phyloP scores from a whole-genome alignment of 1,140 invertebrate genomes.

The Trachymyrmex cornetzi region DNA sequence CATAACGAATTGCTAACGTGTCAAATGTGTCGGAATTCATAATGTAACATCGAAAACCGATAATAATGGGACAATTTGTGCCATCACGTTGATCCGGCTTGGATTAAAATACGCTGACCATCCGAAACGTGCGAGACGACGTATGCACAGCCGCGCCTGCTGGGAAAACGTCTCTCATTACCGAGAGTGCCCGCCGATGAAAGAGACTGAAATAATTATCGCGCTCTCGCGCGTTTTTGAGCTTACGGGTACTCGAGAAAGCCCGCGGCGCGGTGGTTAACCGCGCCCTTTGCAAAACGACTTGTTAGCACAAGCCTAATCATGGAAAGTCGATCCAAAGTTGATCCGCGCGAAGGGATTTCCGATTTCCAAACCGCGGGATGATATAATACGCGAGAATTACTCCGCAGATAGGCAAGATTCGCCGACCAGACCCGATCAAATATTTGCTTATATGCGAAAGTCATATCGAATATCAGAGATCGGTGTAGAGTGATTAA shows the following conservation, averaged over 20 bases:
- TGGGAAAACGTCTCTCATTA: conserved; percentile 68
- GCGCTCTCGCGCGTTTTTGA: conserved; percentile 37
- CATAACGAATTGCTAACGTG: conserved; percentile 8
- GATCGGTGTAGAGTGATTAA: conserved; percentile 42
- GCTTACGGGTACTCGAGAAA: conserved; percentile 27
- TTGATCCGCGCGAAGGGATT: conserved; percentile 39
- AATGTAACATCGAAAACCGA: conserved; percentile 21
- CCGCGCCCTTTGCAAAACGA: conserved; percentile 8
- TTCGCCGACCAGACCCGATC: conserved; percentile 37
- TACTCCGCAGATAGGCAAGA: conserved; percentile 38
- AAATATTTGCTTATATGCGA: conserved; percentile 59
- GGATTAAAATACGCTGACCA: conserved; percentile 29
- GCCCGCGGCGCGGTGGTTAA: neutral
- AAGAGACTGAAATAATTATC: conserved; percentile 53
- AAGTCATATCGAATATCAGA: conserved; percentile 60
- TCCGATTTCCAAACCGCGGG: conserved; percentile 11
- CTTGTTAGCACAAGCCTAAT: conserved; percentile 56
- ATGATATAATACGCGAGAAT: conserved; percentile 52
- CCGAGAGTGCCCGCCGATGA: conserved; percentile 60
- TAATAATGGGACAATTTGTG: conserved; percentile 1
- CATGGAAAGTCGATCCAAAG: conserved; percentile 48
- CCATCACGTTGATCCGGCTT: neutral
- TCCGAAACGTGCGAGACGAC: conserved; percentile 6
- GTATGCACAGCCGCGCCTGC: neutral
- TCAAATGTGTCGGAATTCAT: conserved; percentile 6